A percentile compares a stretch with the other conserved stretches of the same genome.
Evolutionary conservation across 2,888 invertebrate genomes (phyloP).

Genomic region (Escarpia spicata): DNA sequence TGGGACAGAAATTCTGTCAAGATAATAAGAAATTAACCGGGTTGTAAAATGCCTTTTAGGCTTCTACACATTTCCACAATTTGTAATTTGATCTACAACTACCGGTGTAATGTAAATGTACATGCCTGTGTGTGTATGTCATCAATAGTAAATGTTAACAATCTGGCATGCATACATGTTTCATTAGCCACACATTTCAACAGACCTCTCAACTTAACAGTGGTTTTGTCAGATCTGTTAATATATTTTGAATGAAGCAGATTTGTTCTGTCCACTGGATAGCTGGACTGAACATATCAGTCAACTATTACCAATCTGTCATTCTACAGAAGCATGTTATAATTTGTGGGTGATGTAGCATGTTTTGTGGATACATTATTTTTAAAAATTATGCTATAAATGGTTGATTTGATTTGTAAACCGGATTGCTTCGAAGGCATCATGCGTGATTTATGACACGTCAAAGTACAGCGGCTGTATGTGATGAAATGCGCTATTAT

Average conservation of each 20-base stretch:
- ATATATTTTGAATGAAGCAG: too few species aligned
- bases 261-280: neutral
- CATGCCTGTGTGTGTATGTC: neutral
- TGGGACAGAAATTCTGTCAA: neutral
- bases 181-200: too few species aligned
- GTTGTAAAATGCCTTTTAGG: neutral
- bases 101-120: neutral
- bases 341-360: neutral
- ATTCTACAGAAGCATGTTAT: neutral
- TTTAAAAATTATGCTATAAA: neutral
- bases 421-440: neutral
- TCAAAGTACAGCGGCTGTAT: neutral
- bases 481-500: neutral
- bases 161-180: neutral
- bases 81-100: neutral
- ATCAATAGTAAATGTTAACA: neutral
- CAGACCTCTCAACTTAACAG: neutral
- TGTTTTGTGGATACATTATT: conserved; percentile 1
- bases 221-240: neutral
- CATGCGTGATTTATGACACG: neutral
- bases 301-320: neutral
- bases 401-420: neutral
- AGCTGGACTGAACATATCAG: neutral
- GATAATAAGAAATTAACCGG: neutral
- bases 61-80: neutral